Evolutionary conservation across 2,888 invertebrate species (phyloP).

Genomic region (Chrysomela aeneicollis): DNA sequence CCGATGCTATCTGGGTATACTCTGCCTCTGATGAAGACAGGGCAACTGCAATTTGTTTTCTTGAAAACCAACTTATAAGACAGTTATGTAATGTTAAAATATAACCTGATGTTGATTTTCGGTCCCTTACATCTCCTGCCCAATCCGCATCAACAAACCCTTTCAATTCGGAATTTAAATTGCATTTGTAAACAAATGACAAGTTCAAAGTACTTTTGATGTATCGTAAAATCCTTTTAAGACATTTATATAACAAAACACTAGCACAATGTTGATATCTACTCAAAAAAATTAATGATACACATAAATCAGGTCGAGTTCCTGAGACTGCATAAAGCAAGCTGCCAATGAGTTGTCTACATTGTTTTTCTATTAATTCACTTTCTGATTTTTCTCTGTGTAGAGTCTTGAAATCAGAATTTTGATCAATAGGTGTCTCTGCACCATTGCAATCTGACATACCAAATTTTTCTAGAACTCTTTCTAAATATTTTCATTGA

Average conservation of each 20-base stretch:
- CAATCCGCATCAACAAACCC: constrained; percentile 29
- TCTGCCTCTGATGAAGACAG: constrained; percentile 14
- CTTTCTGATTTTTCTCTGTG: constrained; percentile 19
- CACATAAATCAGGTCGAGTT: constrained; percentile 22
- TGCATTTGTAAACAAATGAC: constrained; percentile 9
- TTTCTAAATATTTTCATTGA: constrained; percentile 21
- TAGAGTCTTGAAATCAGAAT: constrained; percentile 19
- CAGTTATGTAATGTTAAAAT: constrained; percentile 41
- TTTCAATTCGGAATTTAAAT: constrained; percentile 6
- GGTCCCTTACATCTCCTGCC: constrained; percentile 24
- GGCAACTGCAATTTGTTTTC: constrained; percentile 9
- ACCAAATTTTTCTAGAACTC: constrained; percentile 9
- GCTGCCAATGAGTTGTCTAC: constrained; percentile 19
- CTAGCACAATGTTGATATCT: constrained; percentile 21
- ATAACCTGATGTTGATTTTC: constrained; percentile 41
- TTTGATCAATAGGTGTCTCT: constrained; percentile 21
- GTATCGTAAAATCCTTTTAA: constrained; percentile 15
- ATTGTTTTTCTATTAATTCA: constrained; percentile 16
- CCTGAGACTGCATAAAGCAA: constrained; percentile 19
- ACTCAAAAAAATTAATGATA: constrained; percentile 13
- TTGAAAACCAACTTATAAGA: constrained; percentile 8
- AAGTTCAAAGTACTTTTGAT: constrained; percentile 18
- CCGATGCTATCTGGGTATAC: no score
- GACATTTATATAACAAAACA: constrained; percentile 6
- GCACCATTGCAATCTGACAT: constrained; percentile 15